Base-by-base conservation (phyloP, 1,140 invertebrate species). In the Sitobion miscanthi region DNA sequence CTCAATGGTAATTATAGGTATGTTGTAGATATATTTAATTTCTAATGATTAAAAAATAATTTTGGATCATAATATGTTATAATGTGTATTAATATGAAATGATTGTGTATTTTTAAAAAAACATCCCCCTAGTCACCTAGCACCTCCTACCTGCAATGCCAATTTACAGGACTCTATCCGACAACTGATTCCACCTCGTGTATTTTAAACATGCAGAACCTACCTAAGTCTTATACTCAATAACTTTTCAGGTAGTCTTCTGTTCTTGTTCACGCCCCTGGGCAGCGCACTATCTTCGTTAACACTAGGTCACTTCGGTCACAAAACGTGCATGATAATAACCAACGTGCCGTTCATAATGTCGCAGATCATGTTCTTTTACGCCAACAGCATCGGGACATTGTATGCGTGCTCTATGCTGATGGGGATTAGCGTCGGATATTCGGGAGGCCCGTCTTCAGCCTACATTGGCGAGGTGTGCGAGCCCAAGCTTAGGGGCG, bases 381-480 rank as follows among this genome's bases (percentile, higher is more conserved):
- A 85, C 57, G 94, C 94, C 35, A 49, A 11, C 14, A 93, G 57
- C 14, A 57, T 94, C 11, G 45, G 30, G 2, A 90, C 86, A 7
- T 94, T 94, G 11, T 94, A 94, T 52, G 42, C 85, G 7, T 85
- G 94, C 0, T 69, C 91, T 23, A 93, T 94, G 17, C 35, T 94
- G 25, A 94, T 94, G 93, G 94, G 94, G 1, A 83, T 94, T 5
- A 96, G 96, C 35, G 95, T 95, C 38, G 96, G 96, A 0, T 95
- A 96, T 9, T 95, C 96, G 95, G 94, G 94, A 20, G 96, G 96
- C 25, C 96, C 96, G 5, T 95, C 96, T 49, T 95, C 95, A 77
- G 95, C 95, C 9, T 96, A 96, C 93, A 95, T 96, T 11, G 95
- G 95, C 8, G 96, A 96, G 95, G 95, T 96, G 14, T 95, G 95